phyloP scores from a whole-genome alignment of 2,888 invertebrate species.

The Sphaerophoria rueppellii region DNA sequence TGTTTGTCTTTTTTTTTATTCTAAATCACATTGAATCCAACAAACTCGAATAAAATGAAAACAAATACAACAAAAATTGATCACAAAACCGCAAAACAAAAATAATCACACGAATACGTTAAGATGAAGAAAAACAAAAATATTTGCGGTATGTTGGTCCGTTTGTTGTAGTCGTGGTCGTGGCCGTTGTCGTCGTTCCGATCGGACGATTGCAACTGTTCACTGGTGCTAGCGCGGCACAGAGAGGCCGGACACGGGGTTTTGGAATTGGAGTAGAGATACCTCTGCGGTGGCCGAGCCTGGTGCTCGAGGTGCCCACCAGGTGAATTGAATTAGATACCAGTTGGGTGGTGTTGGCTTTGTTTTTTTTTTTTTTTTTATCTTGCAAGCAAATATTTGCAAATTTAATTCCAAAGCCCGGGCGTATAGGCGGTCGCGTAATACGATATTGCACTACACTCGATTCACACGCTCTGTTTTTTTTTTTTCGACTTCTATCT shows the following conservation, averaged over 20 bases:
- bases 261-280: constrained; percentile 9
- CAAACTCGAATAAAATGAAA: constrained; percentile 53
- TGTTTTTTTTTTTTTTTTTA: constrained; percentile 32
- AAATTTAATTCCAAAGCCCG: constrained; percentile 64
- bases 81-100: not conserved
- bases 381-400: constrained; percentile 53
- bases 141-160: constrained; percentile 65
- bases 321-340: constrained; percentile 44
- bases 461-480: constrained; percentile 43
- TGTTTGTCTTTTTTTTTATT: constrained; percentile 38
- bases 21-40: constrained; percentile 62
- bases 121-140: constrained; percentile 62
- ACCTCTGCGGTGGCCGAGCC: constrained; percentile 20
- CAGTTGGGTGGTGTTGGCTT: constrained; percentile 36
- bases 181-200: constrained; percentile 32
- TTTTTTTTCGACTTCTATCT: constrained; percentile 7
- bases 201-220: constrained; percentile 50
- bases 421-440: constrained; percentile 70
- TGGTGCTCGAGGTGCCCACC: constrained; percentile 24
- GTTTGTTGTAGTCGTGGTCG: too few species aligned
- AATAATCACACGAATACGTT: constrained; percentile 56
- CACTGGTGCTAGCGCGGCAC: constrained; percentile 28
- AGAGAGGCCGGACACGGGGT: constrained; percentile 40
- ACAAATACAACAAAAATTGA: constrained; percentile 32
- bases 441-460: constrained; percentile 61